Percentiles rank a stretch among this genome's conserved stretches.
Evolutionary conservation across 2,888 invertebrate genomes (phyloP).

Genomic region (Noctua janthina): DNA sequence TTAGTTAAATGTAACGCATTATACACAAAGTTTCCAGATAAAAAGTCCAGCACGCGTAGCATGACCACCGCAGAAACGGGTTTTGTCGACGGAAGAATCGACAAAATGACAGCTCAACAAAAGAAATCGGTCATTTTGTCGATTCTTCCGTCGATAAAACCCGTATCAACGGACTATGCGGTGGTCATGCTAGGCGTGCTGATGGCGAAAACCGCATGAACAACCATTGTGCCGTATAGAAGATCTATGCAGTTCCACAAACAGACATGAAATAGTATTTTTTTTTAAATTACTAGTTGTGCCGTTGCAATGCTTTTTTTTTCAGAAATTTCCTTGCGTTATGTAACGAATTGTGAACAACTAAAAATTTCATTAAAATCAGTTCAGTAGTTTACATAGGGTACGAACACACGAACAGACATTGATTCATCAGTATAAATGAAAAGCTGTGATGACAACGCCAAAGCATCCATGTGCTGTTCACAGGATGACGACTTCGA

Average conservation of each 20-base stretch:
- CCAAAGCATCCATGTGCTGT: not conserved
- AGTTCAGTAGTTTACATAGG: not conserved
- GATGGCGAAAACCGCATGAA: not conserved
- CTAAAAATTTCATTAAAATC: not conserved
- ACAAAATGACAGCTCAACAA: too few relatives aligned
- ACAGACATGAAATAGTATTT: not conserved
- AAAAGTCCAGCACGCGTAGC: not conserved
- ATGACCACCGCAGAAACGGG: not conserved
- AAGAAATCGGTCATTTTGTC: too few relatives aligned
- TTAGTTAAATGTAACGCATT: not conserved
- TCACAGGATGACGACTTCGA: not conserved
- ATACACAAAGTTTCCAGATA: not conserved
- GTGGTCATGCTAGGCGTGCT: too few relatives aligned
- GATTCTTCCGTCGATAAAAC: too few relatives aligned
- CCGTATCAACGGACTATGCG: too few relatives aligned
- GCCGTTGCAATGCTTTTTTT: not conserved
- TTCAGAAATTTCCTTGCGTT: not conserved
- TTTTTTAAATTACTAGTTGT: not conserved
- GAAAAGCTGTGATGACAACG: not conserved
- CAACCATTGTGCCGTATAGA: not conserved
- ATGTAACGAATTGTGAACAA: not conserved
- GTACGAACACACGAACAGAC: too few relatives aligned
- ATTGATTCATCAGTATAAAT: not conserved
- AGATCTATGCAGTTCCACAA: not conserved
- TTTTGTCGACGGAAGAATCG: too few relatives aligned